Base-by-base conservation (phyloP, 92 coral and sea anemone species). In the Porites evermanni region DNA sequence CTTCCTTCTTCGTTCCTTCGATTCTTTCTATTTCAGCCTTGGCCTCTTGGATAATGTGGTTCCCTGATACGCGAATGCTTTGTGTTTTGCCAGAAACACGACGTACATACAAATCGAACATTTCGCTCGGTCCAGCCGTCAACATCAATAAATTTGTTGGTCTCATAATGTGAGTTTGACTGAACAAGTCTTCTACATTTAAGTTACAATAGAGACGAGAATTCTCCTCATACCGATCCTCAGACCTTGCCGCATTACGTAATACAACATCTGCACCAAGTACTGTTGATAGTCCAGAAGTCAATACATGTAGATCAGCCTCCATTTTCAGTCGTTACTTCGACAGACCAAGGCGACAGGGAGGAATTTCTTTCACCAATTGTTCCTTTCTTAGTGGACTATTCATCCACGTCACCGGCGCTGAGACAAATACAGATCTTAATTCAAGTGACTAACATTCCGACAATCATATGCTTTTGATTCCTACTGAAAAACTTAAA, bases 231-330 rank as follows among this genome's bases (percentile, higher is more conserved):
- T 18, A 58, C 19, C 63, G 3, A 32, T 32, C 38, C 2, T 32
- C 38, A 32, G 38, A 32, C 1, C 38, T 32, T 32, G 38, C 38
- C 38, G 38, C 38, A 32, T 74, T 63, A 32, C 83, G 86, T 56
- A 74, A 70, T 0, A 92, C 89, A 12, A 86, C 89, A 17, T 86
- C 73, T 69, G 80, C 47, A 17, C 91, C 93, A 50, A 92, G 87
- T 56, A 87, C 79, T 23, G 95, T 93, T 0, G 93, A 86, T 47
- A 89, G 89, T 17, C 89, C 95, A 23, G 95, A 87, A 4, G 89
- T 87, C 50, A 92, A 54, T 54, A 54, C 12, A 9, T 54, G 0
- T 54, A 54, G 14, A 54, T 54, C 14, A 10, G 60, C 38, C 38
- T 32, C 11, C 60, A 54, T 54, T 54, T 54, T 54, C 60, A 54